Conservation (phyloP, 2,888 invertebrate species). For the Nymphalis urticae region DNA sequence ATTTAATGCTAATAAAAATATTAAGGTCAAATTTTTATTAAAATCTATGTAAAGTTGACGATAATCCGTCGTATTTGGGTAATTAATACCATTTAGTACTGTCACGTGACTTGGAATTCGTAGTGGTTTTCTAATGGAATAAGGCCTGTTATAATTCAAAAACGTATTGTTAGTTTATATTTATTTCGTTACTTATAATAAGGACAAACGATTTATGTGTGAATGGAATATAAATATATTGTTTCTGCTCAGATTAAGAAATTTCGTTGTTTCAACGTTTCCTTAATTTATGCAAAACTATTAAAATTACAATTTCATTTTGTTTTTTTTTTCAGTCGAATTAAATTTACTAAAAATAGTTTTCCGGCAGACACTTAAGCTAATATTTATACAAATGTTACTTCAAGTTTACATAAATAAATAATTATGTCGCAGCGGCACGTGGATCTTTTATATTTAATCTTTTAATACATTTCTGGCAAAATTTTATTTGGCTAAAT, state of each 20-base stretch:
- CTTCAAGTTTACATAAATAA: not conserved
- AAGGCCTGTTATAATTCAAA: too few relatives aligned
- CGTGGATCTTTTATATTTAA: not conserved
- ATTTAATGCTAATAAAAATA: not conserved
- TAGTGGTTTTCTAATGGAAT: too few relatives aligned
- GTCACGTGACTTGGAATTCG: too few relatives aligned
- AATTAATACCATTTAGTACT: not conserved
- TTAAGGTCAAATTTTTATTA: constrained; percentile 11
- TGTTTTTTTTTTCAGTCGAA: not conserved
- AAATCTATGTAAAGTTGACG: constrained; percentile 19
- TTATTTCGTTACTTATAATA: too few relatives aligned
- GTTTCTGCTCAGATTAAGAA: not conserved
- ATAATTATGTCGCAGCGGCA: not conserved
- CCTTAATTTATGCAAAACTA: too few relatives aligned
- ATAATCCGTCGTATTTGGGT: constrained; percentile 3
- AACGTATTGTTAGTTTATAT: too few relatives aligned
- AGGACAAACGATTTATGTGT: too few relatives aligned
- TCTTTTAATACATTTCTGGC: not conserved
- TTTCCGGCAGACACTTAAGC: not conserved
- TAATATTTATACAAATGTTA: not conserved
- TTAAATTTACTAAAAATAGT: not conserved
- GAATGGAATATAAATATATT: not conserved
- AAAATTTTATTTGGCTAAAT: not conserved
- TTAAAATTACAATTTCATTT: not conserved
- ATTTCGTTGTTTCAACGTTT: too few relatives aligned